Conservation (phyloP, 2,888 invertebrate genomes). For the Agrenia bidenticulata region DNA sequence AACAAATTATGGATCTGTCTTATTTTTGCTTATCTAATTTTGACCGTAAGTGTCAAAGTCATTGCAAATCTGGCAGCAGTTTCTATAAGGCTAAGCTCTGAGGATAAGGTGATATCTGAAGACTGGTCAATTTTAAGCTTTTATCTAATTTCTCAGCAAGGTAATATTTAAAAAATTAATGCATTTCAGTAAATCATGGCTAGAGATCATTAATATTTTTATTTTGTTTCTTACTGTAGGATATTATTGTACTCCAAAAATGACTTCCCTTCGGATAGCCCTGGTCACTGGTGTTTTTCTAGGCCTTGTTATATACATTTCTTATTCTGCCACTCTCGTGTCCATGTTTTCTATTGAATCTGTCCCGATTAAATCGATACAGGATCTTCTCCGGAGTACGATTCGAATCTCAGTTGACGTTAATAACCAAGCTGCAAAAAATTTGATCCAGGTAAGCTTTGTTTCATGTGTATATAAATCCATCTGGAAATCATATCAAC, state of each 20-base stretch:
- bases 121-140: conserved; percentile 17
- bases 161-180: conserved; percentile 4
- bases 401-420: conserved; percentile 21
- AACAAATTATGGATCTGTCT: conserved; percentile 16
- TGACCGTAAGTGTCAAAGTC: conserved; percentile 7
- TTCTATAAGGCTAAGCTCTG: background rate
- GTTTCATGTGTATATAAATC: too few relatives aligned
- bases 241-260: background rate
- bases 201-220: too few relatives aligned
- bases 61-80: background rate
- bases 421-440: conserved; percentile 19
- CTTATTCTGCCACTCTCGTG: conserved; percentile 28
- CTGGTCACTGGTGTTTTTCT: conserved; percentile 21
- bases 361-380: conserved; percentile 23
- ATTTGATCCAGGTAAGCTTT: conserved; percentile 22
- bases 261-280: conserved; percentile 17
- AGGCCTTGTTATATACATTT: conserved; percentile 26
- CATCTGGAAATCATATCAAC: too few relatives aligned
- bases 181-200: too few relatives aligned
- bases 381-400: conserved; percentile 21
- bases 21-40: conserved; percentile 11
- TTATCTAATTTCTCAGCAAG: conserved; percentile 27
- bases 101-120: conserved; percentile 17
- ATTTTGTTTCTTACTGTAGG: too few relatives aligned
- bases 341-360: conserved; percentile 26